Evolutionary conservation across 1,140 invertebrate genomes (phyloP).

Genomic region (Apolygus lucorum): DNA sequence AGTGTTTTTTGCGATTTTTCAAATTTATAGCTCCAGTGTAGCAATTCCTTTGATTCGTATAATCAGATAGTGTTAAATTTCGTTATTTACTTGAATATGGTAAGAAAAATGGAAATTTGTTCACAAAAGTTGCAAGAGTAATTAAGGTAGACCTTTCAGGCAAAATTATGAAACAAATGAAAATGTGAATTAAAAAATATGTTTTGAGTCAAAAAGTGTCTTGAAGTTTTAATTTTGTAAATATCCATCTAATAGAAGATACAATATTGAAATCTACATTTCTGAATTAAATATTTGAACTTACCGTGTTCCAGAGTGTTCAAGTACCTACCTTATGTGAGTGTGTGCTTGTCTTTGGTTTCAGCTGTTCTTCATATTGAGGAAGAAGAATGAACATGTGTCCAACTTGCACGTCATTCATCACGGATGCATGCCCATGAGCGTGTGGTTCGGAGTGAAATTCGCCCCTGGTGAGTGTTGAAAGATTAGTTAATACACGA

Average conservation of each 20-base stretch:
- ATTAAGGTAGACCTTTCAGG: too few species aligned
- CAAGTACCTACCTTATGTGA: slow-evolving; percentile 14
- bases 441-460: slow-evolving; percentile 89
- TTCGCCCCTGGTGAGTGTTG: slow-evolving; percentile 70
- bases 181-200: too few species aligned
- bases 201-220: slow-evolving; percentile 10
- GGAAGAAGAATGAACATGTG: slow-evolving; percentile 87
- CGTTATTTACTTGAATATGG: too few species aligned
- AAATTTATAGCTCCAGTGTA: too few species aligned
- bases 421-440: slow-evolving; percentile 91
- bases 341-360: too few species aligned
- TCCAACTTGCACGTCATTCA: slow-evolving; percentile 91
- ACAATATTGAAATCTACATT: not conserved
- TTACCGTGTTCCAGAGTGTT: not conserved
- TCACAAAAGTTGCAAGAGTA: too few species aligned
- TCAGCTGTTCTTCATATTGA: slow-evolving; percentile 79
- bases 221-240: not conserved
- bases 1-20: slow-evolving; percentile 36
- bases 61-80: slow-evolving; percentile 35
- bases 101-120: too few species aligned
- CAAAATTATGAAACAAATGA: too few species aligned
- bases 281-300: not conserved
- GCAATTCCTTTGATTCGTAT: too few species aligned
- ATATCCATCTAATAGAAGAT: not conserved
- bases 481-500: not conserved